Conservation (phyloP, 2,113 vertebrate species). For the Sciurus niger region DNA sequence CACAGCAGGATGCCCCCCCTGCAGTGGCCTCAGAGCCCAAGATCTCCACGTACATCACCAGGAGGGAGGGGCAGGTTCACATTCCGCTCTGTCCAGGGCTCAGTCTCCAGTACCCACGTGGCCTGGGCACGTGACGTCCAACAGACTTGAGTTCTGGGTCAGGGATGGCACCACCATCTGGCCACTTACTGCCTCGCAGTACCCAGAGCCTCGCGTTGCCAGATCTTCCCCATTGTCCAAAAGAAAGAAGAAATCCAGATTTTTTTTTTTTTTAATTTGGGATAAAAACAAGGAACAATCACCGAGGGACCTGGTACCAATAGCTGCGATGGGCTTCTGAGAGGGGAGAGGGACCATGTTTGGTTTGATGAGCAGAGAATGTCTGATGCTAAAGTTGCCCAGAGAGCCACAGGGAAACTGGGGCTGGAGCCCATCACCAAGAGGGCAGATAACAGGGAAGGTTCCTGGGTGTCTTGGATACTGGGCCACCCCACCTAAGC, state of each 20-base stretch:
- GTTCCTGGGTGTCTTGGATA: not conserved
- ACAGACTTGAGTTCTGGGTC: not conserved
- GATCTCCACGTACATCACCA: too few species aligned
- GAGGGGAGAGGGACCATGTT: not conserved
- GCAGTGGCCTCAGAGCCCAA: not conserved
- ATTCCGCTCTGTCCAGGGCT: not conserved
- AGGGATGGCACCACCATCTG: not conserved
- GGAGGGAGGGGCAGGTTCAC: not conserved
- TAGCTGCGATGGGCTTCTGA: not conserved
- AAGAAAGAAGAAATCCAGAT: not conserved
- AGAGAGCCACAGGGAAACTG: not conserved
- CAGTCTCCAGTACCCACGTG: not conserved
- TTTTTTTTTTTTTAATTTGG: not conserved
- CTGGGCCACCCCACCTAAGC: not conserved
- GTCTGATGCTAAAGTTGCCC: not conserved
- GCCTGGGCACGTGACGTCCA: not conserved
- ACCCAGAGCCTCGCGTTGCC: not conserved
- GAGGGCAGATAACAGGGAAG: not conserved
- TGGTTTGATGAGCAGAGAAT: not conserved
- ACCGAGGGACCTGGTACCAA: not conserved
- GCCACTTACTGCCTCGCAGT: not conserved
- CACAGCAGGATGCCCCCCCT: not conserved
- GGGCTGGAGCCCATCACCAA: not conserved
- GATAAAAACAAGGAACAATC: not conserved
- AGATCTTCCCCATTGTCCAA: not conserved